A percentile compares a stretch with the other conserved stretches of the same genome.
phyloP scores from a whole-genome alignment of 2,113 vertebrate species.

The Elaphurus davidianus region DNA sequence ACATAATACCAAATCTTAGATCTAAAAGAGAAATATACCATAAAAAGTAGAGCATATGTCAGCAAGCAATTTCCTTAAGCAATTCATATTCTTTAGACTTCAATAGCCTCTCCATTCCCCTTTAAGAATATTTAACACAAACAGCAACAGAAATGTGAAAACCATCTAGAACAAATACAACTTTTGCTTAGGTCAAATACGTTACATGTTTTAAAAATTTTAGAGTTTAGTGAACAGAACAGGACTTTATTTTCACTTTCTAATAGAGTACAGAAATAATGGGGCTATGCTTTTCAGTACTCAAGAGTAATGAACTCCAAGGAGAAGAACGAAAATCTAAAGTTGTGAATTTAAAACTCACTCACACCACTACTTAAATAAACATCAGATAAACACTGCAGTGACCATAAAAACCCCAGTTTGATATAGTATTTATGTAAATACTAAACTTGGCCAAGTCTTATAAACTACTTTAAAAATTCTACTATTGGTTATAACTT shows the following conservation, averaged over 20 bases:
- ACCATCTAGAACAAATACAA: neutral
- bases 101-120: neutral
- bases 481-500: conserved; percentile 42
- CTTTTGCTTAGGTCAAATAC: neutral
- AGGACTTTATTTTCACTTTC: conserved; percentile 23
- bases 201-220: neutral
- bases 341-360: conserved; percentile 44
- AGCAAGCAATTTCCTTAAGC: neutral
- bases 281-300: neutral
- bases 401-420: conserved; percentile 34
- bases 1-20: neutral
- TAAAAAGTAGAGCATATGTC: neutral
- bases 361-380: conserved; percentile 52
- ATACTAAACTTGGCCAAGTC: conserved; percentile 59
- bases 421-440: conserved; percentile 60
- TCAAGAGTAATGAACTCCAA: neutral
- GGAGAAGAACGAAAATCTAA: conserved; percentile 7
- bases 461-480: conserved; percentile 59
- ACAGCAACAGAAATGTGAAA: neutral
- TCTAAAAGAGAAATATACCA: neutral
- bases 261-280: neutral
- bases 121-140: neutral
- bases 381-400: conserved; percentile 43
- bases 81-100: neutral
- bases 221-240: neutral